These are phyloP conservation scores for Bubo blakistoni DNA, from an alignment of 2,113 vertebrate species.

Conservation along the genomic window DNA sequence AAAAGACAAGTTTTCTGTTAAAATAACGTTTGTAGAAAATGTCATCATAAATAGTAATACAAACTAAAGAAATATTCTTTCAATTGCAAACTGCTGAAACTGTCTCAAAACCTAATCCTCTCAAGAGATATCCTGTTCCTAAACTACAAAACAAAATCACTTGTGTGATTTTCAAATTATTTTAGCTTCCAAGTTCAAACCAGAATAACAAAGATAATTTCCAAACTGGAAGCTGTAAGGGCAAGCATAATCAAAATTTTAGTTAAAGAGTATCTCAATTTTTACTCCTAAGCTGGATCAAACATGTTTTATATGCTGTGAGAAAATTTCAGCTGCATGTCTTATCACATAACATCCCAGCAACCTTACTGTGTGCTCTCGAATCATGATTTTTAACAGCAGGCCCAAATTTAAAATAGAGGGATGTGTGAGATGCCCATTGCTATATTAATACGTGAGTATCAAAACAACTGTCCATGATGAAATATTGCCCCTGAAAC, in stretches of 20 bases:
- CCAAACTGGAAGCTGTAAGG: neutral
- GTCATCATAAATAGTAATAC: neutral
- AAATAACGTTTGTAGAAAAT: neutral
- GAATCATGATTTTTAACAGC: neutral
- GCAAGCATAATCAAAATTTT: neutral
- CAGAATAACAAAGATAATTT: neutral
- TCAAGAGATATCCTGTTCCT: neutral
- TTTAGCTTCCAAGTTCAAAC: neutral
- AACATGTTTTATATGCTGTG: neutral
- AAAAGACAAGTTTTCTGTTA: neutral
- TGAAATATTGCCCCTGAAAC: conserved; percentile 15
- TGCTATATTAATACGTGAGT: neutral
- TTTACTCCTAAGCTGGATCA: neutral
- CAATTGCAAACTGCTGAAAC: neutral
- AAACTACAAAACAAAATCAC: neutral
- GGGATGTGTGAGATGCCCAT: neutral
- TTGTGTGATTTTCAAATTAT: neutral
- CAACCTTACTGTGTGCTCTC: neutral
- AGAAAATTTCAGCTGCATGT: neutral
- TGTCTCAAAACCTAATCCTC: neutral
- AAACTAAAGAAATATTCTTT: neutral
- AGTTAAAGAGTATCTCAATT: neutral
- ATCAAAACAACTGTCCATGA: neutral
- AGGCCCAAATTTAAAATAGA: neutral
- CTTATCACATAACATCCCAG: neutral